Evolutionary conservation across 2,113 vertebrate species (phyloP), one percentile per base, ranked within the genome.

Genomic region (Charina bottae): DNA sequence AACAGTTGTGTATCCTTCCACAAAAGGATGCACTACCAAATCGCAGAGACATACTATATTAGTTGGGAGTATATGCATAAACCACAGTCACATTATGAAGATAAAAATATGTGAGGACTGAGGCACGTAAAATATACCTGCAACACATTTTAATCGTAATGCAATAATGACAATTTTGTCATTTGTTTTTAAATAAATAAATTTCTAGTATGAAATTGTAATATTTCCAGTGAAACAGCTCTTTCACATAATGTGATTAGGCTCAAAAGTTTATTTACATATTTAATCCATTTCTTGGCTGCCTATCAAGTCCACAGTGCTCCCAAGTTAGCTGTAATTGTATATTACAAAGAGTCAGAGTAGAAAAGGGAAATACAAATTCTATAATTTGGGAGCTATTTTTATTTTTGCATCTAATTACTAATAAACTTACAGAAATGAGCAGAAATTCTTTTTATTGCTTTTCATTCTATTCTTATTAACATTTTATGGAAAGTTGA

Each of bases 391-490:
- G 17, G 54, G 11, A 72, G 19, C 13, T 24, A 19, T 85, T 86
- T 91, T 64, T 86, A 55, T 68, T 72, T 17, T 56, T 68, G 24
- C 55, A 26, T 8, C 49, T 17, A n/a, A 64, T 17, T 37, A 54
- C 21, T 42, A 83, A 90, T 83, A 56, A 88, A 89, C 33, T 46
- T 64, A 56, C 60, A 72, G 72, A n/a, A 72, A 28, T 28, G 42
- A 92, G 17, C 37, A 53, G 26, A 91, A 92, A 88, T 55, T 19
- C 28, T 84, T 42, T 9, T 62, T 17, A 24, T 84, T 85, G n/a
- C 58, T 62, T 85, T 92, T 68, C 6, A 86, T 72, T 90, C 49
- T 91, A 49, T 55, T 42, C 83, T 90, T 90, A 83, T 42, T 90
- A 68, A 49, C 33, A 46, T 37, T 23, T 90, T 87, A 72, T 46